Percentiles rank a stretch among this genome's conserved stretches.
These are phyloP conservation scores for Eristalis pertinax DNA, from an alignment of 2,888 invertebrate genomes.

Conservation along the genomic window DNA sequence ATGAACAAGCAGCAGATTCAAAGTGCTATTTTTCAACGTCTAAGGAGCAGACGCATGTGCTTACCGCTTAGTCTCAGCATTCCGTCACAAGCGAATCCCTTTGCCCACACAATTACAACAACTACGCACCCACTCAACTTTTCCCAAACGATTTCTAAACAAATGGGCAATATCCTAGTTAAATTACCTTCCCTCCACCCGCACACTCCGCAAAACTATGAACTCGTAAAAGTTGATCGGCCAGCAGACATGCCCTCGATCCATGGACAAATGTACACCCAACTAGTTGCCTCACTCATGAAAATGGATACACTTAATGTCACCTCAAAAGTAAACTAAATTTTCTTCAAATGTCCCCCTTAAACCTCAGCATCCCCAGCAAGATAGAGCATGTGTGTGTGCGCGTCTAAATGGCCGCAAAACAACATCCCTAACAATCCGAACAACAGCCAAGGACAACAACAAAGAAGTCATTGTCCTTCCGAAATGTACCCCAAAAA, in stretches of 20 bases:
- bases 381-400: background rate
- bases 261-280: background rate
- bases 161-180: background rate
- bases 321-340: slow-evolving; percentile 31
- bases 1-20: too few relatives aligned
- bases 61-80: too few relatives aligned
- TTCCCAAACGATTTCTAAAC: background rate
- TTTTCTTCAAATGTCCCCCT: slow-evolving; percentile 33
- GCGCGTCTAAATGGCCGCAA: slow-evolving; percentile 48
- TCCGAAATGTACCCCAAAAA: slow-evolving; percentile 52
- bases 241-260: background rate
- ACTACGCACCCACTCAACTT: background rate
- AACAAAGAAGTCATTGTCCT: slow-evolving; percentile 68
- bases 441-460: background rate
- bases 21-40: too few relatives aligned
- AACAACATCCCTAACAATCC: slow-evolving; percentile 47
- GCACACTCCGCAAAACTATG: background rate
- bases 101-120: background rate
- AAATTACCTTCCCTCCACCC: background rate
- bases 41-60: too few relatives aligned
- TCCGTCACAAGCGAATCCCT: background rate
- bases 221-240: background rate
- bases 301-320: background rate
- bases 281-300: background rate
- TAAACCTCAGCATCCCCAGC: background rate